These are phyloP conservation scores for Pteruthius melanotis DNA, from an alignment of 2,113 vertebrate species.

Conservation along the genomic window DNA sequence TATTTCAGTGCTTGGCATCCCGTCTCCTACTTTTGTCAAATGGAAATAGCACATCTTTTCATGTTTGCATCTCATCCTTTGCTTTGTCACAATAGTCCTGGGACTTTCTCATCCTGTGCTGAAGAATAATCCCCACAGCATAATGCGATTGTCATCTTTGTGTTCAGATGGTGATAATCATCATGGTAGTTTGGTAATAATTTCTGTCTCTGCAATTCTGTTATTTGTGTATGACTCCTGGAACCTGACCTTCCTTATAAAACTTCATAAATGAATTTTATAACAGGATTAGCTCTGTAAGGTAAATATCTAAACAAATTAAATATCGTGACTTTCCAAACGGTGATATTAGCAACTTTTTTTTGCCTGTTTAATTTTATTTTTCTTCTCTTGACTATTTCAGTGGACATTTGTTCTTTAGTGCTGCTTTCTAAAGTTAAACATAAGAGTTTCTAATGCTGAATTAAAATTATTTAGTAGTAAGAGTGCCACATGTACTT, in stretches of 20 bases:
- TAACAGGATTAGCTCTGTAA: not conserved
- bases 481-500: not conserved
- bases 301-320: not conserved
- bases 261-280: not conserved
- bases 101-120: not conserved
- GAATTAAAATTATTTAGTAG: not conserved
- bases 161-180: not conserved
- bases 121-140: not conserved
- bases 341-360: not conserved
- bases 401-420: not conserved
- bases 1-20: not conserved
- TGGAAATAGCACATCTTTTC: not conserved
- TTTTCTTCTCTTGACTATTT: not conserved
- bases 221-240: not conserved
- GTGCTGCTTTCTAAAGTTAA: not conserved
- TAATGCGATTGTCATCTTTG: not conserved
- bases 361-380: not conserved
- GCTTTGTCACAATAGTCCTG: not conserved
- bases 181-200: not conserved
- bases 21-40: slow-evolving; percentile 16
- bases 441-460: not conserved
- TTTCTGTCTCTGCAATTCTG: not conserved
- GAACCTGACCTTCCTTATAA: not conserved
- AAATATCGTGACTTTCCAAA: not conserved
- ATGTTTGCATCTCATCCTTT: not conserved